Evolutionary conservation across 2,888 invertebrate species (phyloP).

Genomic region (Dynastes grantii): DNA sequence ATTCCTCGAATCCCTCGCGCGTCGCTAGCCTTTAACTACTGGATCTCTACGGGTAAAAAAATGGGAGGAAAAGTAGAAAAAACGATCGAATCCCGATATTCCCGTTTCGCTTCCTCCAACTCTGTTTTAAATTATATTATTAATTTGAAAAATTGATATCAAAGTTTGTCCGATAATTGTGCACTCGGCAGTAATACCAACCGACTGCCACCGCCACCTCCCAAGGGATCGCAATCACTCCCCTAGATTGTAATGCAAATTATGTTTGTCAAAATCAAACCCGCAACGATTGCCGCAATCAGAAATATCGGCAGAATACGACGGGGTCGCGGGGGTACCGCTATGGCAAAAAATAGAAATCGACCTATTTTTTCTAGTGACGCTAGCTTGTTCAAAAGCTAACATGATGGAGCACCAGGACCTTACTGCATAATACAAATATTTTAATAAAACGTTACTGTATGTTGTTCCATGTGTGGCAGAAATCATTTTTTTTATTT

Average conservation of each 20-base stretch:
- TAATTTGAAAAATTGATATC: constrained; percentile 66
- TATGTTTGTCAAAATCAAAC: constrained; percentile 66
- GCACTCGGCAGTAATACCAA: constrained; percentile 68
- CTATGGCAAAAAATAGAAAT: not conserved
- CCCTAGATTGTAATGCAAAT: constrained; percentile 69
- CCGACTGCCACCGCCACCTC: constrained; percentile 39
- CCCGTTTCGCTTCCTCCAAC: not conserved
- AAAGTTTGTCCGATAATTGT: constrained; percentile 70
- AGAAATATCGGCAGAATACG: constrained; percentile 55
- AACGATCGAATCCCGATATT: not conserved
- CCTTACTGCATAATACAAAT: too few species aligned
- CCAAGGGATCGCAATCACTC: constrained; percentile 59
- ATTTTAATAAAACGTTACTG: too few species aligned
- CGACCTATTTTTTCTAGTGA: too few species aligned
- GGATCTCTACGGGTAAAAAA: not conserved
- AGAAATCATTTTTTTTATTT: too few species aligned
- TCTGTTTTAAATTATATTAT: constrained; percentile 38
- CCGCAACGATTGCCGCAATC: constrained; percentile 57
- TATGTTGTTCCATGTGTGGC: too few species aligned
- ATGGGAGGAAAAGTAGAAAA: not conserved
- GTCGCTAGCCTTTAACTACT: not conserved
- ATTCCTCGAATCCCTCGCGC: not conserved
- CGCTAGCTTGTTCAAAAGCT: too few species aligned
- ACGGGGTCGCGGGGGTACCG: constrained; percentile 15
- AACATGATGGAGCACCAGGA: too few species aligned